A percentile compares a stretch with the other conserved stretches of the same genome.
Evolutionary conservation across 2,113 vertebrate genomes (phyloP).

Genomic region (Loxodonta africana): DNA sequence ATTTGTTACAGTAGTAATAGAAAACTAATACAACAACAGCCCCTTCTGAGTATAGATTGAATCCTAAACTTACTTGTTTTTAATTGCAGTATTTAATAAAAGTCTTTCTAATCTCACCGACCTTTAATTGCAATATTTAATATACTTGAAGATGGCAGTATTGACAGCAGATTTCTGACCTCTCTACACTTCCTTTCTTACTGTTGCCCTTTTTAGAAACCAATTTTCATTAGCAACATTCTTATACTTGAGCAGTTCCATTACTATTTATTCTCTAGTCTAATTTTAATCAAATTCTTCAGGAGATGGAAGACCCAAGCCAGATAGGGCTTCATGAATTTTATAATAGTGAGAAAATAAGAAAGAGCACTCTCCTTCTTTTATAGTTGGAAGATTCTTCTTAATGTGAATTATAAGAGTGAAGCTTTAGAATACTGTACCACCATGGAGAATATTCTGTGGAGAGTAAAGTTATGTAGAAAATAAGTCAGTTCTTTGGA

Average conservation of each 20-base stretch:
- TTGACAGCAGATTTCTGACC: not conserved
- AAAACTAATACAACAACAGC: not conserved
- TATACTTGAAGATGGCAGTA: not conserved
- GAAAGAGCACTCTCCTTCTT: not conserved
- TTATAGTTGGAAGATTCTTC: not conserved
- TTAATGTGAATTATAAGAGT: slow-evolving; percentile 30
- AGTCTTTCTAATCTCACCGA: not conserved
- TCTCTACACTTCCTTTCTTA: not conserved
- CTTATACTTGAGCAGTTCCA: not conserved
- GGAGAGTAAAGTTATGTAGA: not conserved
- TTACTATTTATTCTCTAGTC: slow-evolving; percentile 34
- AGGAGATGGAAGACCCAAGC: not conserved
- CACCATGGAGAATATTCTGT: not conserved
- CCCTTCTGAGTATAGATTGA: not conserved
- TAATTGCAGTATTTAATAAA: slow-evolving; percentile 39
- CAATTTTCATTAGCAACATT: slow-evolving; percentile 36
- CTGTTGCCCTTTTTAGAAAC: slow-evolving; percentile 4
- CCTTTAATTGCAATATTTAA: slow-evolving; percentile 60
- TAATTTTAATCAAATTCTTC: slow-evolving; percentile 68
- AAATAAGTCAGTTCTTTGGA: not conserved
- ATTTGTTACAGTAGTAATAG: not conserved
- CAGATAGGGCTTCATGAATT: slow-evolving; percentile 53
- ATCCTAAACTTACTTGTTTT: slow-evolving; percentile 33
- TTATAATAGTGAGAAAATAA: slow-evolving; percentile 35
- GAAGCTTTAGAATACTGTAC: not conserved